Evolutionary conservation across 2,888 invertebrate genomes (phyloP).

Genomic region (Endomychus coccineus): DNA sequence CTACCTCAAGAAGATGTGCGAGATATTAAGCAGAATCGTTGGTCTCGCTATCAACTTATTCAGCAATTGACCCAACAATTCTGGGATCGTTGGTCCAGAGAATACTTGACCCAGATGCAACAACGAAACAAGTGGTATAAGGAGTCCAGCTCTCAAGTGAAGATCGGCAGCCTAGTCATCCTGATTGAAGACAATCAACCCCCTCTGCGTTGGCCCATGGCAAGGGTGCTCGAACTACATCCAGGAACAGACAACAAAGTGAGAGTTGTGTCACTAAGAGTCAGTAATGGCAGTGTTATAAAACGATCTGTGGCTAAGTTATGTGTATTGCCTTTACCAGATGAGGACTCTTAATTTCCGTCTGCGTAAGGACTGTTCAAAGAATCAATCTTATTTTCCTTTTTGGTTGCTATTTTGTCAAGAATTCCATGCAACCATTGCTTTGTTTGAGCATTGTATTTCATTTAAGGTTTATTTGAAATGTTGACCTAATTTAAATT

Average conservation of each 20-base stretch:
- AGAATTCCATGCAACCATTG: no score
- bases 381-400: constrained; percentile 1
- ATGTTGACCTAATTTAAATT: no score
- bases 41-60: constrained; percentile 2
- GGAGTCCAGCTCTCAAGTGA: no score
- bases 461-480: no score
- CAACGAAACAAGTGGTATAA: no score
- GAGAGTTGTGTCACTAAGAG: constrained; percentile 8
- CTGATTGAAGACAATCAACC: constrained; percentile 7
- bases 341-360: constrained; percentile 1
- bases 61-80: constrained; percentile 1
- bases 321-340: constrained; percentile 7
- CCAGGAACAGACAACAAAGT: constrained; percentile 8
- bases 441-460: no score
- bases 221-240: constrained; percentile 8
- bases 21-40: not conserved
- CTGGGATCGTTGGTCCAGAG: constrained; percentile 1
- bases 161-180: no score
- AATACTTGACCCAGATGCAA: not conserved
- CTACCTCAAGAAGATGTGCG: not conserved
- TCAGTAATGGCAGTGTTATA: constrained; percentile 8
- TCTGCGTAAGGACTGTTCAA: not conserved
- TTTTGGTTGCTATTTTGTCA: no score
- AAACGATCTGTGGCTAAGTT: constrained; percentile 10
- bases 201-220: constrained; percentile 10